These are phyloP conservation scores for Ditylenchus weischeri DNA, from an alignment of 2,888 invertebrate genomes.

Conservation along the genomic window DNA sequence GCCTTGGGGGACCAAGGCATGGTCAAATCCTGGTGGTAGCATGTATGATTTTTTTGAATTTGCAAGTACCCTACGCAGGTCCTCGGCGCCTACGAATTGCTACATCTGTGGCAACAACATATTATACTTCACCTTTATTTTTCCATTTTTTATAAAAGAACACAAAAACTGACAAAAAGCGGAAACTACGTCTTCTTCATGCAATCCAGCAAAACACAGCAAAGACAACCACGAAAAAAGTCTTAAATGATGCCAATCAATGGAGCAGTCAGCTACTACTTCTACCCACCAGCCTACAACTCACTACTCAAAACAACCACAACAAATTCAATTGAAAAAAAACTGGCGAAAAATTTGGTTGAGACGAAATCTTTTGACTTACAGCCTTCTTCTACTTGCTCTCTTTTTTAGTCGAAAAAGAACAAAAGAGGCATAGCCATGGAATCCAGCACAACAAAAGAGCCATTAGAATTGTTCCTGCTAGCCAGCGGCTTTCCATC, in stretches of 20 bases:
- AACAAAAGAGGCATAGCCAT: conserved; percentile 1
- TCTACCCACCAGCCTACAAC: neutral
- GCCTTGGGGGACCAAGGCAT: too few species aligned
- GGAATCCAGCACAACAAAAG: neutral
- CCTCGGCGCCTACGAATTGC: too few species aligned
- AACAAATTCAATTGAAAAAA: neutral
- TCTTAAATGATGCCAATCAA: conserved; percentile 6
- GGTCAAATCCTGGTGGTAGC: too few species aligned
- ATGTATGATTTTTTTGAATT: too few species aligned
- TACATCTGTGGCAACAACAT: too few species aligned
- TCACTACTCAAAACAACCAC: neutral
- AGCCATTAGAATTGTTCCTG: conserved; percentile 4
- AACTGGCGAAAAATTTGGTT: neutral
- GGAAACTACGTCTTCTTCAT: too few species aligned
- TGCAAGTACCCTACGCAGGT: too few species aligned
- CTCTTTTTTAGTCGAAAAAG: neutral
- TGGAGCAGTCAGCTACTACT: neutral
- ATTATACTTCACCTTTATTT: too few species aligned
- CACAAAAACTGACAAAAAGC: too few species aligned
- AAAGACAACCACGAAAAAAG: neutral
- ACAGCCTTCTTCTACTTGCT: neutral
- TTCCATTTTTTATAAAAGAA: too few species aligned
- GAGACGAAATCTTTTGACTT: conserved; percentile 6
- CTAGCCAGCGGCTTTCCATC: too few species aligned
- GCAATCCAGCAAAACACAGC: too few species aligned